Percentiles rank a stretch among this genome's conserved stretches.
These are phyloP conservation scores for Trichogramma evanescens DNA, from an alignment of 2,888 invertebrate species.

Conservation along the genomic window DNA sequence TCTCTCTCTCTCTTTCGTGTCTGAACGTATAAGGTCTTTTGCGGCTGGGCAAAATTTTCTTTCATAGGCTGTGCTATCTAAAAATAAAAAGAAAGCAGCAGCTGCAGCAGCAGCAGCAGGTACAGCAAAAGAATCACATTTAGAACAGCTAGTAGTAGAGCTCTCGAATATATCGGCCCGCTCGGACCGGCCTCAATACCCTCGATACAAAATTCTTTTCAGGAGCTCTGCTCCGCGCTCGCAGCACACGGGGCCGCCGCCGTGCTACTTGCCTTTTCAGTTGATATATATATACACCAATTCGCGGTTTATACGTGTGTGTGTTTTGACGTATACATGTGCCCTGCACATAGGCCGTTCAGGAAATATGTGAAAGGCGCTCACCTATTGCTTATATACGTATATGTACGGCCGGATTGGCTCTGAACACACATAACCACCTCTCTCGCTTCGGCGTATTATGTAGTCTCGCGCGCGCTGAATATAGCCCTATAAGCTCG, in stretches of 20 bases:
- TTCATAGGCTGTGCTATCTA: slow-evolving; percentile 1
- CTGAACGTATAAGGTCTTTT: too few relatives aligned
- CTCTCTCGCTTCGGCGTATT: too few relatives aligned
- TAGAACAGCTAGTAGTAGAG: slow-evolving; percentile 1
- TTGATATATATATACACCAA: not conserved
- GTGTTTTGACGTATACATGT: not conserved
- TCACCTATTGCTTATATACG: too few relatives aligned
- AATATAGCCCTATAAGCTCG: too few relatives aligned
- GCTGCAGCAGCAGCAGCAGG: not conserved
- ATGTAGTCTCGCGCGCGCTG: too few relatives aligned
- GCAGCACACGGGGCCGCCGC: not conserved
- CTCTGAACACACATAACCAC: too few relatives aligned
- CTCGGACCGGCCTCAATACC: slow-evolving; percentile 35
- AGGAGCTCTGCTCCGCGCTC: slow-evolving; percentile 23
- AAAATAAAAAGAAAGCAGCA: slow-evolving; percentile 8
- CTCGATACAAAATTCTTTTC: slow-evolving; percentile 47
- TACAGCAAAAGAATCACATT: slow-evolving; percentile 12
- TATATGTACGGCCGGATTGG: too few relatives aligned
- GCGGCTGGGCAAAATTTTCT: not conserved
- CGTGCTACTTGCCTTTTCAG: not conserved
- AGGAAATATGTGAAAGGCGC: slow-evolving; percentile 45
- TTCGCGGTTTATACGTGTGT: not conserved
- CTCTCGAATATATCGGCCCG: slow-evolving; percentile 21
- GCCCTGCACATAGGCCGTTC: slow-evolving; percentile 37
- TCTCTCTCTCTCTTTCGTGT: too few relatives aligned